A percentile compares a stretch with the other conserved stretches of the same genome.
phyloP scores from a whole-genome alignment of 2,888 invertebrate genomes.

The Acronicta alni region DNA sequence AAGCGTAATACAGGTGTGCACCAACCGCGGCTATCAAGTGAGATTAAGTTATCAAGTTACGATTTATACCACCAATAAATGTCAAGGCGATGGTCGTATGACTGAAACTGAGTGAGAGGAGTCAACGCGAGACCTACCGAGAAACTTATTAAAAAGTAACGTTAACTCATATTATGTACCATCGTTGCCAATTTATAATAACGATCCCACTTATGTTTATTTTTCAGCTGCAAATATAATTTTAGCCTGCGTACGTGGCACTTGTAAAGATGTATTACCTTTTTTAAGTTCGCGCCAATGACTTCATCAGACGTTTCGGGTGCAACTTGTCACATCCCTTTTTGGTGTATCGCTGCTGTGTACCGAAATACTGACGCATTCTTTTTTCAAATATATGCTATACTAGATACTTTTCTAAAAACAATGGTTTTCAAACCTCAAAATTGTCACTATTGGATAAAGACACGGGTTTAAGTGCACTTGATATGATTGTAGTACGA shows the following conservation, averaged over 20 bases:
- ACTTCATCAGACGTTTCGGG: conserved; percentile 49
- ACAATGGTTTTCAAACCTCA: no score
- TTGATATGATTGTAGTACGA: neutral
- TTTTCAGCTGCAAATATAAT: conserved; percentile 59
- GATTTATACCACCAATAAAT: conserved; percentile 76
- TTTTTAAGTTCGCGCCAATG: conserved; percentile 44
- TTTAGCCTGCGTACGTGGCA: conserved; percentile 43
- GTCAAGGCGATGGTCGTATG: conserved; percentile 59
- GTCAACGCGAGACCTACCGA: conserved; percentile 59
- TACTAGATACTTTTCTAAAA: no score
- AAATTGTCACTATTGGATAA: neutral
- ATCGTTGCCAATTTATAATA: conserved; percentile 65
- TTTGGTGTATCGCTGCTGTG: conserved; percentile 8
- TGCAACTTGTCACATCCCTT: conserved; percentile 28
- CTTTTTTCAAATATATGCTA: neutral
- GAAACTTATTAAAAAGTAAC: conserved; percentile 71
- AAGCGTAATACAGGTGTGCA: conserved; percentile 52
- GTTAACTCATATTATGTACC: conserved; percentile 58
- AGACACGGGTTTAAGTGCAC: neutral
- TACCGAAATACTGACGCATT: conserved; percentile 6
- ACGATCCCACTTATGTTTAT: conserved; percentile 56
- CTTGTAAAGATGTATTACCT: conserved; percentile 39
- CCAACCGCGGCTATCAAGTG: conserved; percentile 57
- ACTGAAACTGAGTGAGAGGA: conserved; percentile 56
- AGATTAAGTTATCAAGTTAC: conserved; percentile 78